phyloP scores from a whole-genome alignment of 2,797 vertebrate species.

The Helostoma temminkii region DNA sequence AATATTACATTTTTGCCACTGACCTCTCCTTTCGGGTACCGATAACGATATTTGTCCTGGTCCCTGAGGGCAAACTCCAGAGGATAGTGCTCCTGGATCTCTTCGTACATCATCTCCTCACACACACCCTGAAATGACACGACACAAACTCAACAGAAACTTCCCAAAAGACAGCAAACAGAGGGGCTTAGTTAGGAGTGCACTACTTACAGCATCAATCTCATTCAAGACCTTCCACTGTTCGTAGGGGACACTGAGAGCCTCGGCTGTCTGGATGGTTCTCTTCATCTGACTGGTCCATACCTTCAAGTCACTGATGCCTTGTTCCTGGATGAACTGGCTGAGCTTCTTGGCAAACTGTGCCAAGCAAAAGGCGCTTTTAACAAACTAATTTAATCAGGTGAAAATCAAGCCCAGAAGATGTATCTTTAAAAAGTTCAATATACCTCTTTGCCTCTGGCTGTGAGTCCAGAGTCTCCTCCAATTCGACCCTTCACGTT shows the following conservation, averaged over 20 bases:
- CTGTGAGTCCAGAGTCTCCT: slow-evolving; percentile 95
- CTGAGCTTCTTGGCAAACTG: slow-evolving; percentile 93
- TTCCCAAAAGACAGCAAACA: background rate
- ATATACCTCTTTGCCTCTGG: slow-evolving; percentile 88
- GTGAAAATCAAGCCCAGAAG: too few relatives aligned
- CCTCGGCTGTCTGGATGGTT: slow-evolving; percentile 98
- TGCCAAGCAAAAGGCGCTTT: background rate
- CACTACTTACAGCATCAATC: slow-evolving; percentile 92
- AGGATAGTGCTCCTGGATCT: slow-evolving; percentile 93
- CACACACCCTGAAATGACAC: slow-evolving; percentile 90
- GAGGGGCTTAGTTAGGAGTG: too few relatives aligned
- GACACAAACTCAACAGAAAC: background rate
- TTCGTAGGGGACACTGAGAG: slow-evolving; percentile 92
- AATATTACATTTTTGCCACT: slow-evolving; percentile 10
- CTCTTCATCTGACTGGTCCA: slow-evolving; percentile 99
- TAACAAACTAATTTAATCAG: background rate
- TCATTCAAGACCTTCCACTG: slow-evolving; percentile 99
- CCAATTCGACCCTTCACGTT: slow-evolving; percentile 95
- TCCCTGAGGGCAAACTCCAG: slow-evolving; percentile 97
- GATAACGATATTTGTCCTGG: slow-evolving; percentile 99
- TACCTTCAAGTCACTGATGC: slow-evolving; percentile 94
- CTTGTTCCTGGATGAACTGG: slow-evolving; percentile 91
- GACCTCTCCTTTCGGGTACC: slow-evolving; percentile 99
- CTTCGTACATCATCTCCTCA: slow-evolving; percentile 98
- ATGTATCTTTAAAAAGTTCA: rapidly evolving